Conservation (phyloP, 2,113 vertebrate genomes). For the Psilopsiagon aymara region DNA sequence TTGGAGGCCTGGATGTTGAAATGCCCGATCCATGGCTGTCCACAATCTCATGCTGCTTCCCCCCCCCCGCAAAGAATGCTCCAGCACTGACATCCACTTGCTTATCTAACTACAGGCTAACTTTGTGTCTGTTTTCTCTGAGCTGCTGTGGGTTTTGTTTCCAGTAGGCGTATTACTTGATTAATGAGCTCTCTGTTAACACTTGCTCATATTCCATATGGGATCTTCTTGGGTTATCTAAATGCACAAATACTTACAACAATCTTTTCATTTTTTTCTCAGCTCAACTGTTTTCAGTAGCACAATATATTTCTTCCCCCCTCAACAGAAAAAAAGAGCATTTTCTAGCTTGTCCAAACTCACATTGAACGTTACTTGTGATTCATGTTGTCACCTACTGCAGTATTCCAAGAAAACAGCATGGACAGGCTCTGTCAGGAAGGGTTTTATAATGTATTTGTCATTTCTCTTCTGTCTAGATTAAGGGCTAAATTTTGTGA, state of each 20-base stretch:
- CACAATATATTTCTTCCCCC: neutral
- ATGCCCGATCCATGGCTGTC: neutral
- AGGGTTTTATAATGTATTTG: neutral
- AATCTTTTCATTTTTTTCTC: neutral
- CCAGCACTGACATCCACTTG: neutral
- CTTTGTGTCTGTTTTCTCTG: slow-evolving; percentile 20
- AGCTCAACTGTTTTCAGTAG: neutral
- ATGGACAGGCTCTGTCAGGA: neutral
- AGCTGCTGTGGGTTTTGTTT: slow-evolving; percentile 30
- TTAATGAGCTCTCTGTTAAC: slow-evolving; percentile 51
- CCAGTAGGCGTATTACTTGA: slow-evolving; percentile 31
- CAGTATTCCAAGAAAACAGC: neutral
- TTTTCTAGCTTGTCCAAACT: neutral
- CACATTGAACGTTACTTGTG: neutral
- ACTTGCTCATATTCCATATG: slow-evolving; percentile 46
- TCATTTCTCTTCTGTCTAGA: slow-evolving; percentile 18
- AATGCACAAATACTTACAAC: neutral
- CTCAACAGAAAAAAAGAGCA: neutral
- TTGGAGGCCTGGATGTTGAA: neutral
- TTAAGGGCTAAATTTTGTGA: slow-evolving; percentile 10
- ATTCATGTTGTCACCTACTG: neutral
- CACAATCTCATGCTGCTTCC: neutral
- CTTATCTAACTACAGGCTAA: neutral
- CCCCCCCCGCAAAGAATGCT: neutral
- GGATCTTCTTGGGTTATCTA: slow-evolving; percentile 17